phyloP scores from a whole-genome alignment of 2,797 vertebrate genomes.

The Catharus ustulatus region DNA sequence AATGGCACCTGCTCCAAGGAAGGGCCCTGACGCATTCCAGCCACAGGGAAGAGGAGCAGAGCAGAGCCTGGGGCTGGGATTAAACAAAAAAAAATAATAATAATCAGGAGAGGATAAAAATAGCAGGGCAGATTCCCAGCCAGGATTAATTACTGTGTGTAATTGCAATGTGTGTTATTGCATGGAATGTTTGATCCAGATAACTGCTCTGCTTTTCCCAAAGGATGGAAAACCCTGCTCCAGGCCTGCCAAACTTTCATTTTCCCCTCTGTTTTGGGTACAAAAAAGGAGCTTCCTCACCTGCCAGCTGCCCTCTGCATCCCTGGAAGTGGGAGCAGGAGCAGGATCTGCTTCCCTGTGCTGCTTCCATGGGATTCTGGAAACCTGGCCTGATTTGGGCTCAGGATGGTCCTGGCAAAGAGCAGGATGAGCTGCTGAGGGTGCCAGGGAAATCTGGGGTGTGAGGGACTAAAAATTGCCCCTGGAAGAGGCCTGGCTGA shows the following conservation, averaged over 20 bases:
- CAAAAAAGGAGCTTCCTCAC: accelerated
- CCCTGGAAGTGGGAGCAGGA: accelerated
- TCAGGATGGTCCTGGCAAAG: background rate
- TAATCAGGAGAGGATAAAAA: background rate
- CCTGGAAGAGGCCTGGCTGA: background rate
- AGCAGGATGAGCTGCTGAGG: background rate
- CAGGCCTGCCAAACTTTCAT: background rate
- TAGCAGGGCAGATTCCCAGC: background rate
- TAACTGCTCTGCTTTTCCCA: background rate
- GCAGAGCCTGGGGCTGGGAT: accelerated
- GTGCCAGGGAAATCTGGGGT: background rate
- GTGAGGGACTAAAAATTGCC: background rate
- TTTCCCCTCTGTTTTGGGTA: accelerated
- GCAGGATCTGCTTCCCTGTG: accelerated
- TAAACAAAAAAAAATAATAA: background rate
- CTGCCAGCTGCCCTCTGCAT: accelerated
- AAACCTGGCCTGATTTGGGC: accelerated
- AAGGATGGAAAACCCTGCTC: background rate
- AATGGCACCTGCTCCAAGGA: background rate
- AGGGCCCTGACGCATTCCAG: background rate
- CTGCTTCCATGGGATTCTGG: accelerated
- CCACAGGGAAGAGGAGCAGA: background rate
- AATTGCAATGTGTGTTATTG: accelerated
- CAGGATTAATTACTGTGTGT: background rate
- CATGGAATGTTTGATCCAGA: background rate